Conservation (phyloP, 2,113 vertebrate species). For the Anhinga rufa region DNA sequence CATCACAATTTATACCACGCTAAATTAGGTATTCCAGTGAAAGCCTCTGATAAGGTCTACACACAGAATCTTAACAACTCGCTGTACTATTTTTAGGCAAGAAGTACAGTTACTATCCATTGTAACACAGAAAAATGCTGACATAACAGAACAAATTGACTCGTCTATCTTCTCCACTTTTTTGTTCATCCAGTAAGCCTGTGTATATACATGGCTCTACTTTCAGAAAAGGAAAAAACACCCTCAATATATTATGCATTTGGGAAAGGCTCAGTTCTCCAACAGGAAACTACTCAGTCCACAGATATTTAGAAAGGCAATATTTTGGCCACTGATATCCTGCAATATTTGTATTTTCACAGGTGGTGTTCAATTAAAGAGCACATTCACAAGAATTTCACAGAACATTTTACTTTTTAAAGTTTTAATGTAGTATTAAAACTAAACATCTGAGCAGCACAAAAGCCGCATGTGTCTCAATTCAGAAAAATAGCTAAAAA, state of each 20-base stretch:
- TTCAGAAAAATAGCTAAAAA: background rate
- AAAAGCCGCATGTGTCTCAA: background rate
- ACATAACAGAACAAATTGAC: background rate
- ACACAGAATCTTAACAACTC: background rate
- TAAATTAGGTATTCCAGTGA: background rate
- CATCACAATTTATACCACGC: background rate
- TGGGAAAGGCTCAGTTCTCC: background rate
- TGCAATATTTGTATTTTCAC: background rate
- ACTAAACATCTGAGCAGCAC: background rate
- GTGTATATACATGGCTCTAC: background rate
- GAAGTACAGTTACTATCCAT: background rate
- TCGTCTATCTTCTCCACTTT: background rate
- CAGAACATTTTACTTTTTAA: background rate
- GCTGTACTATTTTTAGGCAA: background rate
- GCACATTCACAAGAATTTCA: background rate
- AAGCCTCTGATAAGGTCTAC: background rate
- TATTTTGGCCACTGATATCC: background rate
- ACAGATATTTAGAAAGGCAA: background rate
- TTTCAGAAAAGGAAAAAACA: background rate
- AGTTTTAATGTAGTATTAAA: background rate
- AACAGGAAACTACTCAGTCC: background rate
- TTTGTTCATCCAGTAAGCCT: background rate
- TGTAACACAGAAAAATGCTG: background rate
- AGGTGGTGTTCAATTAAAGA: background rate
- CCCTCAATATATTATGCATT: background rate